Base-by-base conservation (phyloP, 2,797 vertebrate genomes). In the Calcarius lapponicus region DNA sequence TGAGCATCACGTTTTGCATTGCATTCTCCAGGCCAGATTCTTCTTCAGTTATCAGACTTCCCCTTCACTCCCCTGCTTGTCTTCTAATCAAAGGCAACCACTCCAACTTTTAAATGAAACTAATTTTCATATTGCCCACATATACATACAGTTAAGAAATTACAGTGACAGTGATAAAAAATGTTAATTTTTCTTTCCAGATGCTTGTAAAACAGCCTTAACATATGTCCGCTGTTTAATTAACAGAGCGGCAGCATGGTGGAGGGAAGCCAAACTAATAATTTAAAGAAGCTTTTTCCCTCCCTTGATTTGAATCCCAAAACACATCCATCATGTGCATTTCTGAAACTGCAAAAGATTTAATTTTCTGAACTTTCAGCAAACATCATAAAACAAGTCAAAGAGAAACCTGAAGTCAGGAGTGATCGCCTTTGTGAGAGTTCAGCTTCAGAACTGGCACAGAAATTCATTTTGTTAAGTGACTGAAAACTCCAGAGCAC, bases 171-270 rank as follows among this genome's bases (percentile, higher is more conserved):
- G 96, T 97, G 97, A 97, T 96, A 97, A 97, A 97, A 97, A 98
- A 98, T 97, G 97, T 96, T 97, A 97, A 95, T 97, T 97, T 98
- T 97, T 97, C 97, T 97, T 98, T 97, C 97, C 97, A 97, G 97
- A 97, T 97, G 97, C 97, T 97, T 97, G 97, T 98, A 97, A 97
- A 97, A 96, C 96, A 96, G 95, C 89, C 93, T 93, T 97, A 97
- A 96, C 97, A 97, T 97, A 98, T 97, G 97, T 97, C 97, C 88
- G 60, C 95, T 95, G 97, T 97, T 98, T 98, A 98, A 98, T 98
- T 98, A 98, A 97, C 96, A 97, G 96, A 97, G 89, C 96, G 9
- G 95, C 97, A 97, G 96, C 94, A 88, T 51, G 94, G 94, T 97
- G 97, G 97, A 98, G 96, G 93, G 93, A 94, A 97, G 97, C 97